Percentiles rank a stretch among this genome's conserved stretches.
Evolutionary conservation across 1,140 invertebrate genomes (phyloP).

Genomic region (Oedothorax gibbosus): DNA sequence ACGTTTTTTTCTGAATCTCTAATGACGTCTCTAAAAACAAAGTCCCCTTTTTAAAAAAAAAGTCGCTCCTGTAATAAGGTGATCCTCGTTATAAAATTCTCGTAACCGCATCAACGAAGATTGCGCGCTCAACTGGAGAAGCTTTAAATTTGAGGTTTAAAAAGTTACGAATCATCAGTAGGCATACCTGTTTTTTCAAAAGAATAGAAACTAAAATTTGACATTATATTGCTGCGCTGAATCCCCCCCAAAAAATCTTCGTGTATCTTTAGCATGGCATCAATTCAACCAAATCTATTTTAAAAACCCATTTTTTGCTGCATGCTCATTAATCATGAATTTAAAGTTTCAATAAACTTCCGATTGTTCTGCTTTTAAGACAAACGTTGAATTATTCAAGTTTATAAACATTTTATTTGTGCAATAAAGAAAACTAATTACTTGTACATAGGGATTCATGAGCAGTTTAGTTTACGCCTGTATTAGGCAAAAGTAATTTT

Average conservation of each 20-base stretch:
- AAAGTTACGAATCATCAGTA: not conserved
- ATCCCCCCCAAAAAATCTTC: not conserved
- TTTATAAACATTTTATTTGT: too few species aligned
- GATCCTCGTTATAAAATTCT: constrained; percentile 8
- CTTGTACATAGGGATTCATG: too few species aligned
- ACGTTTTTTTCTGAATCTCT: not conserved
- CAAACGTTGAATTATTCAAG: too few species aligned
- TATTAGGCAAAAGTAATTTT: too few species aligned
- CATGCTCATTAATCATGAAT: too few species aligned
- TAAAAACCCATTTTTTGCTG: too few species aligned
- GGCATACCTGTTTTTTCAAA: not conserved
- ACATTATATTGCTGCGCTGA: constrained; percentile 1
- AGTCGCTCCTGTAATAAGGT: not conserved
- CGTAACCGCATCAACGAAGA: not conserved
- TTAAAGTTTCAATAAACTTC: too few species aligned
- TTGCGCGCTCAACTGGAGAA: not conserved
- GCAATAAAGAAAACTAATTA: too few species aligned
- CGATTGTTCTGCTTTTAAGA: too few species aligned
- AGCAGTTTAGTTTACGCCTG: too few species aligned
- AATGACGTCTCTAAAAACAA: constrained; percentile 26
- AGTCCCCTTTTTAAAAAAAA: not conserved
- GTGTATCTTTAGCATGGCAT: too few species aligned
- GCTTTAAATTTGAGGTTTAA: not conserved
- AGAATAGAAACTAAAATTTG: not conserved
- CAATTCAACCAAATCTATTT: too few species aligned